Conservation (phyloP, 2,797 vertebrate genomes). For the Macrochelys suwanniensis region DNA sequence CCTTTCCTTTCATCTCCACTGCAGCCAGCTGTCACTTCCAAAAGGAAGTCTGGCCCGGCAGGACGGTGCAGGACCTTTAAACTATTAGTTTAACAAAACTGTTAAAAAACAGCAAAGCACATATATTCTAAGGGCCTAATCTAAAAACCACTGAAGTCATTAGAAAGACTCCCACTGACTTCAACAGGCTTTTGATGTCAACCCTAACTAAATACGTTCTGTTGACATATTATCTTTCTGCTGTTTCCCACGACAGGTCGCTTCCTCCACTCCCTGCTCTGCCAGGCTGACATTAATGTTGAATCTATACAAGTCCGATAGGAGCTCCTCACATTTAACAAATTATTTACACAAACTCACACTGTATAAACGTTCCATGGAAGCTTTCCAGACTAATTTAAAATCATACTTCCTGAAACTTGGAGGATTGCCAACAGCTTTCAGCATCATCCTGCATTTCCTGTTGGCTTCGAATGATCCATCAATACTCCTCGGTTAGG, state of each 20-base stretch:
- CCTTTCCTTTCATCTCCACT: not conserved
- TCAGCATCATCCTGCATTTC: not conserved
- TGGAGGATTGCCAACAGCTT: slow-evolving; percentile 12
- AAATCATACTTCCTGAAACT: slow-evolving; percentile 37
- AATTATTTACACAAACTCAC: slow-evolving; percentile 18
- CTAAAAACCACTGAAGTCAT: not conserved
- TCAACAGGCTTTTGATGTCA: not conserved
- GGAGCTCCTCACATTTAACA: slow-evolving; percentile 13
- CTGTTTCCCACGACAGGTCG: not conserved
- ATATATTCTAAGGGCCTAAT: rapidly evolving
- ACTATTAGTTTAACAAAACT: not conserved
- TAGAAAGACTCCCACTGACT: not conserved
- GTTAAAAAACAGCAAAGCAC: not conserved
- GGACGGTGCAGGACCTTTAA: not conserved
- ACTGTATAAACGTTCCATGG: not conserved
- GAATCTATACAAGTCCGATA: slow-evolving; percentile 32
- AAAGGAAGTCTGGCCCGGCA: not conserved
- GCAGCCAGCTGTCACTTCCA: not conserved
- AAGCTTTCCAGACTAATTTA: slow-evolving; percentile 24
- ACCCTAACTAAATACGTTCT: not conserved
- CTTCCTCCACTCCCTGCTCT: not conserved
- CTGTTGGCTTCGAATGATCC: slow-evolving; percentile 11
- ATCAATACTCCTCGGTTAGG: not conserved
- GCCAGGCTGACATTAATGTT: slow-evolving; percentile 11
- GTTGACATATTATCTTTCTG: not conserved